Evolutionary conservation across 2,888 invertebrate species (phyloP), one percentile per base, ranked within the genome.

Genomic region (Andrena minutula): DNA sequence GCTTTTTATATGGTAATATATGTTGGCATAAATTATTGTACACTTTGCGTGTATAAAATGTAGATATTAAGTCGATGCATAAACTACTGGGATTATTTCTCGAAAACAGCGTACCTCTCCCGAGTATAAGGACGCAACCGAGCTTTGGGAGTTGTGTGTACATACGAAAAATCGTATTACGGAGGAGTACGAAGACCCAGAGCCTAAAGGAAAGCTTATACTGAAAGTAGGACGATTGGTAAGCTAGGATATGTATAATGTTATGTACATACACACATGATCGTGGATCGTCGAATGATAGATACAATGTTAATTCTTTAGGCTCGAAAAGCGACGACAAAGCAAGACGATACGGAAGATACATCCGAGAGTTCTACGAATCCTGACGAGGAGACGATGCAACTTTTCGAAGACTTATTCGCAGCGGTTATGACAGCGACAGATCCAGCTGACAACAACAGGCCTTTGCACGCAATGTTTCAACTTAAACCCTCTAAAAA

Each of bases 401-500:
- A 95, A 90, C 95, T 95, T n/a, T 97, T 96, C 91, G 99, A 99
- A 94, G 98, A 99, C 92, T 95, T 99, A 10, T 98, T 99, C 92
- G 96, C 96, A 83, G 96, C 98, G 16, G 97, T 97, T 41, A 98
- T 99, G 97, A 96, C 97, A 69, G 98, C 98, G 0, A 97, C 97
- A 20, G 97, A 98, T 92, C 95, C 96, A 47, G 75, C 89, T 20
- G 95, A 95, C 79, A 97, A 97, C 82, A 97, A 97, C 53, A 96
- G 99, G n/a, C 96, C 97, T 0, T 95, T 99, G 5, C 97, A 98
- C 92, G 95, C 96, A 2, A 97, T 97, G 86, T 99, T 99, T 94
- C 98, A 98, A 92, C 95, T 99, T 75, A 95, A 99, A 69, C 99
- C 99, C 0, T 98, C 98, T 0, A 98, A 97, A 93, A 97, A 97